Base-by-base conservation (phyloP, 2,113 vertebrate genomes). In the Actenoides lindsayi region DNA sequence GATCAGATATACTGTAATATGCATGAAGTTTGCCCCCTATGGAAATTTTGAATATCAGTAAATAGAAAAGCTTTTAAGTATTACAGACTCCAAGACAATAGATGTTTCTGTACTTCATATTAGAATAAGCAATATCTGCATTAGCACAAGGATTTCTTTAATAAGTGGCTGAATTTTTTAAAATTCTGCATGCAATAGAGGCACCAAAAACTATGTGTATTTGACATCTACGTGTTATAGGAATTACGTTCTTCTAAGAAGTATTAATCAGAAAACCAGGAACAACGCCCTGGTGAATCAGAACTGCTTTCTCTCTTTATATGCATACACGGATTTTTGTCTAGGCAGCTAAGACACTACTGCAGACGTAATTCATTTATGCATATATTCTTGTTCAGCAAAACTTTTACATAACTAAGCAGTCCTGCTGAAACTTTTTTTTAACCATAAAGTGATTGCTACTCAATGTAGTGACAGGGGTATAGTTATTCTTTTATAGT, bases 141-240 rank as follows among this genome's bases (percentile, higher is more conserved):
- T 25, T 35, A 80, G 13, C 23, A 35, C 2, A 13, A 31, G 44
- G n/a, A 27, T 39, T 69, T 57, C 37, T 60, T 20, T 48, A 65
- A 2, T 12, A 7, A 37, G 25, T 30, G 5, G 5, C 21, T 90
- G 59, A 19, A 8, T 16, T 41, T 7, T 73, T 87, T 65, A 42
- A 68, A 27, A 30, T 31, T 4, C 41, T 71, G 30, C 13, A 4
- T 33, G 13, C 9, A 51, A 0, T 0, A 5, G 9, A 62, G 19
- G 16, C 35, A 51, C 15, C 42, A 62, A 54, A 81, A 27, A 4
- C 25, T 44, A 4, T 24, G 11, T 56, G 24, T 7, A 33, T 51
- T 48, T 65, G 33, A 16, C 7, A 6, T 13, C 17, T 4, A 18
- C 1, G 1, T 35, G 8, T 35, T 19, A 27, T 27, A 90, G 85